phyloP scores from a whole-genome alignment of 2,888 invertebrate genomes.

The Agrochola circellaris region DNA sequence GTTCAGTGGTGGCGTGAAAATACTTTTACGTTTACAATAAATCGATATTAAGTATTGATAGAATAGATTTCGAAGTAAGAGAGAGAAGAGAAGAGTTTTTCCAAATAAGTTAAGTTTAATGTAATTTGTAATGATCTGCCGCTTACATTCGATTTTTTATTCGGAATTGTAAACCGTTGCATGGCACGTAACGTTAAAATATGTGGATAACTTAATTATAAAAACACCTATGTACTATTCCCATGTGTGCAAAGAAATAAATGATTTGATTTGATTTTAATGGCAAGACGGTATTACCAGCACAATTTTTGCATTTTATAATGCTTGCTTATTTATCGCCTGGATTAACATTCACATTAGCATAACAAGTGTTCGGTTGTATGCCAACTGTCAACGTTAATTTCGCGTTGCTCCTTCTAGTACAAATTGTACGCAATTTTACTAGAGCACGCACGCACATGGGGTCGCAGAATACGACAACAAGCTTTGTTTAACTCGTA shows the following conservation, averaged over 20 bases:
- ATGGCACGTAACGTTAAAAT: no score
- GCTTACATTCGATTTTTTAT: no score
- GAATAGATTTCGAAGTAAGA: background rate
- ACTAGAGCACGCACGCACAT: constrained; percentile 40
- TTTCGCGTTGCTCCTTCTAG: constrained; percentile 46
- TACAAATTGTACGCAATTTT: constrained; percentile 33
- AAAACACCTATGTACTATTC: no score
- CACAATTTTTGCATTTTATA: background rate
- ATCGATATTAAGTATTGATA: background rate
- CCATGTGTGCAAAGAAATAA: no score
- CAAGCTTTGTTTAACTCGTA: constrained; percentile 49
- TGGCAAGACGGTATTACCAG: background rate
- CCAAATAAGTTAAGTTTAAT: no score
- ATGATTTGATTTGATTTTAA: no score
- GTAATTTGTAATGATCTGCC: no score
- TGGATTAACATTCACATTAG: constrained; percentile 29
- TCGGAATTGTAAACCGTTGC: no score
- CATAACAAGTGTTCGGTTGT: constrained; percentile 37
- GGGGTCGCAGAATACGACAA: constrained; percentile 39
- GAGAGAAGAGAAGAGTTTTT: no score
- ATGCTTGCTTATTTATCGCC: background rate
- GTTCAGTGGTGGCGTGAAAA: background rate
- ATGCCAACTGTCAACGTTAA: constrained; percentile 55
- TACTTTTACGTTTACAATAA: background rate
- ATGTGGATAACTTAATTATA: no score